Evolutionary conservation across 1,140 invertebrate genomes (phyloP).

Genomic region (Pseudomyrmex cubaensis): DNA sequence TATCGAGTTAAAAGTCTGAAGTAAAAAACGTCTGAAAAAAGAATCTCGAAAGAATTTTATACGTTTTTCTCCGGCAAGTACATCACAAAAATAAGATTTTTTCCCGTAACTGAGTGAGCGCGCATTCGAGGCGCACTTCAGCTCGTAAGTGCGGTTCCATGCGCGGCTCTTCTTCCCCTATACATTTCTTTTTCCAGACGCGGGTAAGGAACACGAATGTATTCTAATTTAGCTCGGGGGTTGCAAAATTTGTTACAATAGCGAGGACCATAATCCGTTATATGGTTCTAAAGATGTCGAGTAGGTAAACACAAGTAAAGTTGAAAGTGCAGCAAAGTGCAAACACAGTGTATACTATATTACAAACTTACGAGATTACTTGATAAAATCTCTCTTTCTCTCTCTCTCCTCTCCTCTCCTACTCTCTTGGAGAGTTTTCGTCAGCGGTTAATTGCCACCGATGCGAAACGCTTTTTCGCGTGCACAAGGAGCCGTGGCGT

Average conservation of each 20-base stretch:
- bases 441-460: slow-evolving; percentile 32
- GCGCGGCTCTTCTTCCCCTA: not conserved
- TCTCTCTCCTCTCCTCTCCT: not conserved
- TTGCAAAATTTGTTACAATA: not conserved
- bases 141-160: not conserved
- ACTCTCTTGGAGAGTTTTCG: not conserved
- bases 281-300: slow-evolving; percentile 10
- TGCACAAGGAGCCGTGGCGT: slow-evolving; percentile 1
- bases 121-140: not conserved
- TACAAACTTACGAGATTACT: slow-evolving; percentile 46
- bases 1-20: not conserved
- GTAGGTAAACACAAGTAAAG: slow-evolving; percentile 19
- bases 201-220: too few relatives aligned
- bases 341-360: not conserved
- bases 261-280: not conserved
- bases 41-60: not conserved
- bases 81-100: slow-evolving; percentile 9
- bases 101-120: not conserved
- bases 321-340: slow-evolving; percentile 20
- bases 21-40: not conserved
- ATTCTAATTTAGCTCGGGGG: too few relatives aligned
- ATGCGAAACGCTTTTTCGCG: slow-evolving; percentile 29
- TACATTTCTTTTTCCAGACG: not conserved
- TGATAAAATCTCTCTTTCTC: slow-evolving; percentile 24
- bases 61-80: not conserved